Evolutionary conservation across 2,113 vertebrate species (phyloP).

Genomic region (Neodon shergylaensis): DNA sequence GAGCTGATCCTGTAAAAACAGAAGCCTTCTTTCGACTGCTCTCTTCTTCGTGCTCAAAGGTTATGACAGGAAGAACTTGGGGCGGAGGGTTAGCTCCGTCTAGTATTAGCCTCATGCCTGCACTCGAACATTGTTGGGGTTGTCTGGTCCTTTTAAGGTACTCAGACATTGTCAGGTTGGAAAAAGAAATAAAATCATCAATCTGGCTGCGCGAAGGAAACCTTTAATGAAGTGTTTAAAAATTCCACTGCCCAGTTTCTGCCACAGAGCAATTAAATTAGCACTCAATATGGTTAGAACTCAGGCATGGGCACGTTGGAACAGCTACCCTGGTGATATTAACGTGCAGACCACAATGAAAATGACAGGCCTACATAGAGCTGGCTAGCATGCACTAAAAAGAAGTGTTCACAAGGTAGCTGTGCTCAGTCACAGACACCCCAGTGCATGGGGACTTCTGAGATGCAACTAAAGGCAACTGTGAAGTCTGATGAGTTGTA

Average conservation of each 20-base stretch:
- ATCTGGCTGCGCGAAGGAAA: neutral
- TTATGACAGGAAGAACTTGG: neutral
- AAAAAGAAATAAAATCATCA: neutral
- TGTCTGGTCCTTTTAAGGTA: neutral
- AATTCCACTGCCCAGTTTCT: neutral
- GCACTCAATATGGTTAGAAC: constrained; percentile 21
- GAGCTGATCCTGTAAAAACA: constrained; percentile 27
- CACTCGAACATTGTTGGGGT: neutral
- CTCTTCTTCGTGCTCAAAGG: neutral
- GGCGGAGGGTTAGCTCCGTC: neutral
- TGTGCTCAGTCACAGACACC: neutral
- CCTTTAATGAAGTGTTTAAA: neutral
- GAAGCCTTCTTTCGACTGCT: neutral
- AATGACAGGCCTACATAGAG: neutral
- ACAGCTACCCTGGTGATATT: neutral
- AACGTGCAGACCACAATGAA: neutral
- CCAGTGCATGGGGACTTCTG: neutral
- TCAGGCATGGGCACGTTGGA: neutral
- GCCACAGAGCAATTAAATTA: constrained; percentile 23
- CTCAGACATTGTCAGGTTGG: neutral
- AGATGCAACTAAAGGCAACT: neutral
- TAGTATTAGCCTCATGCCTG: neutral
- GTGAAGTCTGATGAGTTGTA: neutral
- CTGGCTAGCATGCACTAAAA: neutral
- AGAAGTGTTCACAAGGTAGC: neutral